Evolutionary conservation across 2,113 vertebrate species (phyloP).

Genomic region (Myodes glareolus): DNA sequence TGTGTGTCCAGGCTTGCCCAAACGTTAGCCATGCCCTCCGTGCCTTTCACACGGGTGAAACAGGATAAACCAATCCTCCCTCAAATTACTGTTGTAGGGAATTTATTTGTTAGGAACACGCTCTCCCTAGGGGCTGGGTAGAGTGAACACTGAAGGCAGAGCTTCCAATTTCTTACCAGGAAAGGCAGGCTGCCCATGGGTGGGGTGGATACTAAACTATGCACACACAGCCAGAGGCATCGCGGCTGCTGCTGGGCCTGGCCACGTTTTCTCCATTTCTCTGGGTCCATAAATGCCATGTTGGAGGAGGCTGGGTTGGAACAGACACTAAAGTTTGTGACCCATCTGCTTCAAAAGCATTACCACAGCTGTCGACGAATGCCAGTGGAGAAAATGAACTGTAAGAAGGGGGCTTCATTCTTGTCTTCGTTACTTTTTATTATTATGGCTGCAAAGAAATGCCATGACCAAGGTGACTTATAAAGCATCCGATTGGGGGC

Average conservation of each 20-base stretch:
- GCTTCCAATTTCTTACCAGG: not conserved
- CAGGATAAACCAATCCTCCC: not conserved
- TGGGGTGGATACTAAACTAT: accelerated
- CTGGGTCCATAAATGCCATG: not conserved
- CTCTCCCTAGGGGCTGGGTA: too few species aligned
- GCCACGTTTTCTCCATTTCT: not conserved
- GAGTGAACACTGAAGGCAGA: not conserved
- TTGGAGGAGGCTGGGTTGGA: not conserved
- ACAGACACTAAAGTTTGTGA: not conserved
- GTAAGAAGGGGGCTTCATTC: not conserved
- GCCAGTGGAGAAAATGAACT: not conserved
- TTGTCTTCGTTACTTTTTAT: not conserved
- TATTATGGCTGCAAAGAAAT: not conserved
- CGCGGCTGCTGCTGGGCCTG: accelerated
- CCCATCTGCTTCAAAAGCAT: not conserved
- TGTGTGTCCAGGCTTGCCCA: not conserved
- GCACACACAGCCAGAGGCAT: accelerated
- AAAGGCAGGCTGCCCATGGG: not conserved
- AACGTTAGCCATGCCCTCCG: not conserved
- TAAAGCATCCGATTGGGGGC: not conserved
- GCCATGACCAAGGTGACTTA: not conserved
- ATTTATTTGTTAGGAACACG: not conserved
- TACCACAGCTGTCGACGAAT: not conserved
- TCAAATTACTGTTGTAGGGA: not conserved
- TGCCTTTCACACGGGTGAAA: not conserved